A percentile compares a stretch with the other conserved stretches of the same genome.
These are phyloP conservation scores for Gambusia yucatana DNA, from an alignment of 2,797 vertebrate species.

Conservation along the genomic window DNA sequence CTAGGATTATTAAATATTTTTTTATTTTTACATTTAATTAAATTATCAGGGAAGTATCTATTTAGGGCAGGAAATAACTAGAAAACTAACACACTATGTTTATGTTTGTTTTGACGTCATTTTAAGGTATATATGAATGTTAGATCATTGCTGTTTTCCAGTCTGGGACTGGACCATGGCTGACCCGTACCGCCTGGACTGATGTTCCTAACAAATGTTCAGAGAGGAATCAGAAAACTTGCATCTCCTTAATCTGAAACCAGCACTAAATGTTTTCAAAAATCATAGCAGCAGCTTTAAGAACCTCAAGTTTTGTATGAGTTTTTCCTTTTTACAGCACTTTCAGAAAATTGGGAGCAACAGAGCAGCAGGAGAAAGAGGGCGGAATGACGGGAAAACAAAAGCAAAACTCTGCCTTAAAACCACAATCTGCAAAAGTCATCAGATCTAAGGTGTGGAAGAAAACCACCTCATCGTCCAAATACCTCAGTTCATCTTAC, in stretches of 20 bases:
- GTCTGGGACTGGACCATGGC: too few species aligned
- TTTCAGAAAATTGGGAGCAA: slow-evolving; percentile 19
- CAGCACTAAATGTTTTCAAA: too few species aligned
- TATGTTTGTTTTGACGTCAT: too few species aligned
- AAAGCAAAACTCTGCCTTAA: slow-evolving; percentile 56
- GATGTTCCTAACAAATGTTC: too few species aligned
- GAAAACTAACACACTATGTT: too few species aligned
- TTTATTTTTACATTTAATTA: background rate
- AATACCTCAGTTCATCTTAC: slow-evolving; percentile 51
- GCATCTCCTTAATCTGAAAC: too few species aligned
- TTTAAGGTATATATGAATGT: too few species aligned
- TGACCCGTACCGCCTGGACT: too few species aligned
- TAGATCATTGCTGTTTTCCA: too few species aligned
- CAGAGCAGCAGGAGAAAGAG: background rate
- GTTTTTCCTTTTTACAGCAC: slow-evolving; percentile 32
- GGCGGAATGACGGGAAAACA: slow-evolving; percentile 20
- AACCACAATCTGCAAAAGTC: slow-evolving; percentile 73
- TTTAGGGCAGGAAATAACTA: too few species aligned
- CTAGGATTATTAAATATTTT: background rate
- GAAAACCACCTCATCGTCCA: slow-evolving; percentile 40
- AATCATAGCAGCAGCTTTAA: too few species aligned
- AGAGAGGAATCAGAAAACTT: too few species aligned
- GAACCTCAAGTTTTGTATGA: slow-evolving; percentile 28
- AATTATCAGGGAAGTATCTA: background rate
- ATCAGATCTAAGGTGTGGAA: slow-evolving; percentile 70